Conservation (phyloP, 2,113 vertebrate genomes). For the Rhinogobius similis region DNA sequence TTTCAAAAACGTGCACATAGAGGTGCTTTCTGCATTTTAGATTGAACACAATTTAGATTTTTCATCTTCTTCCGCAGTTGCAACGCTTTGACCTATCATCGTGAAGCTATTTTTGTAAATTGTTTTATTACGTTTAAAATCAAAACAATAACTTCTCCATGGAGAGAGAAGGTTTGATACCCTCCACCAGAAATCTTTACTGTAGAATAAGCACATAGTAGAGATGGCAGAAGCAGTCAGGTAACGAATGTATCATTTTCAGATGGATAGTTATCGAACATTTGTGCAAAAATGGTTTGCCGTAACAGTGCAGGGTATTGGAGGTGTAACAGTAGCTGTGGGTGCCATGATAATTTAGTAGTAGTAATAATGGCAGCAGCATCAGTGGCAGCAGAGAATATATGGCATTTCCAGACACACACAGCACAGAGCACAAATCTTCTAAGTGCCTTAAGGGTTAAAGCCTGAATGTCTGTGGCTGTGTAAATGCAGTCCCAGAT, state of each 20-base stretch:
- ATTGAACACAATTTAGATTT: too few species aligned
- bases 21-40: too few species aligned
- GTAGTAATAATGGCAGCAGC: background rate
- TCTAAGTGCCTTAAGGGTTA: conserved; percentile 33
- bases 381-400: background rate
- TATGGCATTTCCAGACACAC: background rate
- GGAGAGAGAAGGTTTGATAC: too few species aligned
- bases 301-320: background rate
- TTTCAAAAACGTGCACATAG: too few species aligned
- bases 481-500: conserved; percentile 57
- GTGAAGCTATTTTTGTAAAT: too few species aligned
- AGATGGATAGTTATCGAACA: background rate
- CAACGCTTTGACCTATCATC: too few species aligned
- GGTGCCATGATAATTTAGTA: background rate
- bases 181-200: too few species aligned
- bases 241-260: background rate
- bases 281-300: background rate
- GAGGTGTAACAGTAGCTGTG: background rate
- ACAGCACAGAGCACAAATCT: background rate
- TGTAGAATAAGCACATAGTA: too few species aligned
- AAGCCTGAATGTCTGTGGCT: conserved; percentile 27
- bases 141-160: too few species aligned
- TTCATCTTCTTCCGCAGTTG: too few species aligned
- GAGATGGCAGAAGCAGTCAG: too few species aligned
- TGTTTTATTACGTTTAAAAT: too few species aligned